phyloP scores from a whole-genome alignment of 2,797 vertebrate species.

The Poecilia velifera region DNA sequence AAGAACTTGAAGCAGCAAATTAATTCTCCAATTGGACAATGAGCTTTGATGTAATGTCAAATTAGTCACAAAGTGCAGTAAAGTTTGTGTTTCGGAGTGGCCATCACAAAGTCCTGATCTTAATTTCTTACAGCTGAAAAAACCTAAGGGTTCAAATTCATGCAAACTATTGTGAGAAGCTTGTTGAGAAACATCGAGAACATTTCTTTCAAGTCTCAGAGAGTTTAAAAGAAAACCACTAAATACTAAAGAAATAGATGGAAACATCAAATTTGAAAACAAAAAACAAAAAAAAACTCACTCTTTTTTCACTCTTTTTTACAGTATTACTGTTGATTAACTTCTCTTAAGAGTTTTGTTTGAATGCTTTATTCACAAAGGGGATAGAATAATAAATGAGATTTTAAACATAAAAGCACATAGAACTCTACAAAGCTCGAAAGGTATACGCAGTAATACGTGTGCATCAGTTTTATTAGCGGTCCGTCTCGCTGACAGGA shows the following conservation, averaged over 20 bases:
- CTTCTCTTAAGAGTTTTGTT: slow-evolving; percentile 57
- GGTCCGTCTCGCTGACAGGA: slow-evolving; percentile 75
- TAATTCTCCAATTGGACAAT: not conserved
- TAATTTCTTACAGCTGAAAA: not conserved
- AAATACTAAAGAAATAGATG: not conserved
- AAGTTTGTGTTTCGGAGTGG: not conserved
- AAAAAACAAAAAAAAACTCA: not conserved
- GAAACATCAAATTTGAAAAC: not conserved
- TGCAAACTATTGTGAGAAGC: not conserved
- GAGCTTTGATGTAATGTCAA: not conserved
- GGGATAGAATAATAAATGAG: slow-evolving; percentile 20
- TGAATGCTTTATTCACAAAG: slow-evolving; percentile 60
- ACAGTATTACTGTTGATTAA: slow-evolving; percentile 53
- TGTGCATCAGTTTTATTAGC: slow-evolving; percentile 75
- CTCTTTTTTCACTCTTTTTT: not conserved
- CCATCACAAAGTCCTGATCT: not conserved
- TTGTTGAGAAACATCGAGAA: not conserved
- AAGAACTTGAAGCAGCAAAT: not conserved
- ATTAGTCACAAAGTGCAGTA: not conserved
- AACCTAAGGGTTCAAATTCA: too few relatives aligned
- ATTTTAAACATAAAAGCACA: not conserved
- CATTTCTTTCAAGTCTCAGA: not conserved
- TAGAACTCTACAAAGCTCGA: slow-evolving; percentile 49
- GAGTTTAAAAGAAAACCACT: not conserved
- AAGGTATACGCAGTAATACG: slow-evolving; percentile 50